These are phyloP conservation scores for Polietes domitor DNA, from an alignment of 2,888 invertebrate species.

Conservation along the genomic window DNA sequence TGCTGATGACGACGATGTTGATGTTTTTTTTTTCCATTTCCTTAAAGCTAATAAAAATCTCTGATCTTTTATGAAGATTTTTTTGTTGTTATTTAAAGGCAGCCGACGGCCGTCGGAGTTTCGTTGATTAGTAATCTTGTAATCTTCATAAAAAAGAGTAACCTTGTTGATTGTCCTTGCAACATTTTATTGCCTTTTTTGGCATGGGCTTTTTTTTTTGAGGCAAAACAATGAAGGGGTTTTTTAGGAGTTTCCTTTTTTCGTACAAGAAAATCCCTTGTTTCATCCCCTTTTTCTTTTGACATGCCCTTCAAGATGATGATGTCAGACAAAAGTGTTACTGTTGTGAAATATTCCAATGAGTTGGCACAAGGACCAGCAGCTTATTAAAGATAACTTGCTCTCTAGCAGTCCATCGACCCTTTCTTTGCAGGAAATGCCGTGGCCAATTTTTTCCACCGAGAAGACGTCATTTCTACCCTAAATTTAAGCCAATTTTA, in stretches of 20 bases:
- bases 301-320: neutral
- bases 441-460: too few species aligned
- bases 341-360: too few species aligned
- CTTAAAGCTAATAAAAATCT: conserved; percentile 41
- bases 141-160: conserved; percentile 10
- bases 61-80: conserved; percentile 5
- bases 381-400: too few species aligned
- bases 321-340: neutral
- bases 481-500: too few species aligned
- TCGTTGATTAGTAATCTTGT: conserved; percentile 41
- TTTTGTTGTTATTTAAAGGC: conserved; percentile 15
- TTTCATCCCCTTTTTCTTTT: neutral
- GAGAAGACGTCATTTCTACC: too few species aligned
- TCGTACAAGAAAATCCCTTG: neutral
- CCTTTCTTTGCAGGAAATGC: neutral
- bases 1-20: neutral
- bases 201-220: neutral
- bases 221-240: neutral
- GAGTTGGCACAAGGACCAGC: too few species aligned
- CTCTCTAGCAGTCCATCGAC: too few species aligned
- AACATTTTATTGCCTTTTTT: neutral
- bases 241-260: neutral
- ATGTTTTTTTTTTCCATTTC: conserved; percentile 19
- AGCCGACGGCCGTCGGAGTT: neutral
- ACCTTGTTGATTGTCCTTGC: conserved; percentile 5